Conservation (phyloP, 2,797 vertebrate species). For the Syncerus caffer region DNA sequence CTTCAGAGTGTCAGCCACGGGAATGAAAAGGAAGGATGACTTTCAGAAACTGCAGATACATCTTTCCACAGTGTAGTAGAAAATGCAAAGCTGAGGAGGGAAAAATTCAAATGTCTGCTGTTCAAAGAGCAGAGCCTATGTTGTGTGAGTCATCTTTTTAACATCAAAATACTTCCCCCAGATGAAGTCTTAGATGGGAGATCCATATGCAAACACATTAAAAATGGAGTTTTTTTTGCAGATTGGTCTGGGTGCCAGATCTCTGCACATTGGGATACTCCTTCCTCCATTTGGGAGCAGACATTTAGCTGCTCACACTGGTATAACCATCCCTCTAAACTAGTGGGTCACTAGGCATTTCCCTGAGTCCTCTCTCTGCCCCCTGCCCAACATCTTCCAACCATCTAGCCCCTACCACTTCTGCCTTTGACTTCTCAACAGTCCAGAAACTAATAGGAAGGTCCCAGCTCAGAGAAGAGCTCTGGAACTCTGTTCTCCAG, state of each 20-base stretch:
- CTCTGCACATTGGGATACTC: neutral
- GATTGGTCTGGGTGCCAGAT: neutral
- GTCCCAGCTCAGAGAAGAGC: neutral
- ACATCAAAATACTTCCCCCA: neutral
- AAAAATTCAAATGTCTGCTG: neutral
- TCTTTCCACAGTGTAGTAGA: neutral
- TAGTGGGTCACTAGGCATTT: fast-evolving
- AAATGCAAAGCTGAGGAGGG: neutral
- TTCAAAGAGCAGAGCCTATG: neutral
- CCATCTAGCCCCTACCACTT: neutral
- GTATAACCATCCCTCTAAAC: neutral
- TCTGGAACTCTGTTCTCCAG: neutral
- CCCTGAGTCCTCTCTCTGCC: neutral
- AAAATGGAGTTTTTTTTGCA: neutral
- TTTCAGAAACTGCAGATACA: neutral
- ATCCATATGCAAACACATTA: neutral
- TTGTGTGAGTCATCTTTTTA: neutral
- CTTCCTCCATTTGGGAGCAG: neutral
- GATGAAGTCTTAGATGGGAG: neutral
- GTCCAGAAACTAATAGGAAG: neutral
- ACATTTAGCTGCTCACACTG: neutral
- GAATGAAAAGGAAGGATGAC: neutral
- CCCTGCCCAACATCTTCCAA: neutral
- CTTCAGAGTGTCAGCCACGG: neutral
- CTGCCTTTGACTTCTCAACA: neutral